These are phyloP conservation scores for Drosophila affinis DNA, from an alignment of 2,888 invertebrate species.

Conservation along the genomic window DNA sequence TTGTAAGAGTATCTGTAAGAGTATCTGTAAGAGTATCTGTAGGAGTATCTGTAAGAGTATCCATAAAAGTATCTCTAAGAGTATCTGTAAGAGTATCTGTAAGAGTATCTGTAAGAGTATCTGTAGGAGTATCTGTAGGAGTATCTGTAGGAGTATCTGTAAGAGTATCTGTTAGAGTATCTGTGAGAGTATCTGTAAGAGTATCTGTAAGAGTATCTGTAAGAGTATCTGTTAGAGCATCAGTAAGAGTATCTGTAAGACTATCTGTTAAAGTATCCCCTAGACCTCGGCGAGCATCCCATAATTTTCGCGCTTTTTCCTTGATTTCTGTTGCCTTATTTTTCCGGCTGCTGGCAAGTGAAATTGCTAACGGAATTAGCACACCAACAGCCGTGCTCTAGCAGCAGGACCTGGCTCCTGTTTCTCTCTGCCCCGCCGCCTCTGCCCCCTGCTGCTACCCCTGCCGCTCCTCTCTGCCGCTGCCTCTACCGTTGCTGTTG, in stretches of 20 bases:
- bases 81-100: too few species aligned
- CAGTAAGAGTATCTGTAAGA: too few species aligned
- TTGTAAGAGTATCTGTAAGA: conserved; percentile 21
- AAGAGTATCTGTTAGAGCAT: too few species aligned
- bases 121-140: too few species aligned
- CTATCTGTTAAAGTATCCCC: conserved; percentile 8
- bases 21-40: conserved; percentile 26
- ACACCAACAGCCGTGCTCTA: conserved; percentile 48
- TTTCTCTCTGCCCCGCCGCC: conserved; percentile 5
- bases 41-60: conserved; percentile 32
- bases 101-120: too few species aligned
- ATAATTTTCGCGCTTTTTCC: conserved; percentile 10
- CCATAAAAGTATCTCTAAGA: conserved; percentile 2
- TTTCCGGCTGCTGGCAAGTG: conserved; percentile 42
- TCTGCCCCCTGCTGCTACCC: not conserved
- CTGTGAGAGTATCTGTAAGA: conserved; percentile 16
- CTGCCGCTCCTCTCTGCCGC: not conserved
- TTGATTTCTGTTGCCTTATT: conserved; percentile 36
- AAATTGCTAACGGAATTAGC: conserved; percentile 76
- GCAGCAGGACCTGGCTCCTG: conserved; percentile 13
- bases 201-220: too few species aligned
- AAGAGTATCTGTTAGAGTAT: conserved; percentile 31
- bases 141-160: conserved; percentile 11
- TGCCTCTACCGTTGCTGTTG: not conserved
- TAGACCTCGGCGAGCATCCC: not conserved